Conservation (phyloP, 2,888 invertebrate genomes). For the Opisthograptis luteolata region DNA sequence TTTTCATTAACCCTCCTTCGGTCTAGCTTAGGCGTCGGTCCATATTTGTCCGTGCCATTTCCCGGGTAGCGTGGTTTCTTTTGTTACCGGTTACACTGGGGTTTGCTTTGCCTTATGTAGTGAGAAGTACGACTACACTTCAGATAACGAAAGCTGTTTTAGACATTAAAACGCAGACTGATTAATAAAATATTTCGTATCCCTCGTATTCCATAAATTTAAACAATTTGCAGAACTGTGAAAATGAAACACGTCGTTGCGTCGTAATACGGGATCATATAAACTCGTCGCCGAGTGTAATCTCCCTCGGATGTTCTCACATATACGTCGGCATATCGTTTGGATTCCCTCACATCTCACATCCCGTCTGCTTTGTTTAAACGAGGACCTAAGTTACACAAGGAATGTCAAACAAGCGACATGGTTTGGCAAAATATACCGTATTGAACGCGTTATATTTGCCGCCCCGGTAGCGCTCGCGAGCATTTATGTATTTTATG, state of each 20-base stretch:
- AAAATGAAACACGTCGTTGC: constrained; percentile 17
- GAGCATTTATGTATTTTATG: constrained; percentile 25
- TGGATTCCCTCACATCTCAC: constrained; percentile 49
- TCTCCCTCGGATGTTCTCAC: constrained; percentile 14
- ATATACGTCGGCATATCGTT: constrained; percentile 28
- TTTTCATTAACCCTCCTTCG: constrained; percentile 12
- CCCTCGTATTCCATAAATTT: background rate
- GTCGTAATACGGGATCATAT: constrained; percentile 14
- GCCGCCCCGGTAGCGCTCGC: constrained; percentile 16
- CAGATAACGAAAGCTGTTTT: background rate
- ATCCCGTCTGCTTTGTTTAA: constrained; percentile 48
- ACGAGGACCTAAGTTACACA: constrained; percentile 44
- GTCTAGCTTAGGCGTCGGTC: background rate
- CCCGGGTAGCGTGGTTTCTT: constrained; percentile 4
- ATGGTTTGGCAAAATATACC: constrained; percentile 26
- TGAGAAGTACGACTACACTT: background rate
- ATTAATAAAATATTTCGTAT: background rate
- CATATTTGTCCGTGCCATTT: constrained; percentile 12
- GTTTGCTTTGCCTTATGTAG: background rate
- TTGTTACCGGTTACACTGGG: constrained; percentile 3
- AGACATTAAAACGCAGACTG: background rate
- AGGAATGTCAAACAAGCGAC: constrained; percentile 51
- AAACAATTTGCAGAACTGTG: constrained; percentile 9
- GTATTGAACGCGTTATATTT: constrained; percentile 20
- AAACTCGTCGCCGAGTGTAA: constrained; percentile 18